These are phyloP conservation scores for Aradus depressus DNA, from an alignment of 2,888 invertebrate genomes.

Conservation along the genomic window DNA sequence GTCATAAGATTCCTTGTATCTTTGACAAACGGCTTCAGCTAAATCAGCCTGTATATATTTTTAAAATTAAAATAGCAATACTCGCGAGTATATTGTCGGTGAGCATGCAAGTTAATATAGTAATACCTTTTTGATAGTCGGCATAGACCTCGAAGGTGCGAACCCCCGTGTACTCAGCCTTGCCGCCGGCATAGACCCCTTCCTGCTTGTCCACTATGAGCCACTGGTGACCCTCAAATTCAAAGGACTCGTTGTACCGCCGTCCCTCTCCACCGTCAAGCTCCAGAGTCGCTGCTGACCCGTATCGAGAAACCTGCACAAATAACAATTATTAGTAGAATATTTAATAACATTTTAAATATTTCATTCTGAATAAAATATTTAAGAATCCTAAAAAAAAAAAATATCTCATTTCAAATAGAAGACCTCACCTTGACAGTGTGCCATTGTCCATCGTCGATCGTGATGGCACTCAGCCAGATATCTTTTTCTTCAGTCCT, in stretches of 20 bases:
- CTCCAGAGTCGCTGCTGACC: slow-evolving; percentile 83
- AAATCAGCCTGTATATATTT: too few species aligned
- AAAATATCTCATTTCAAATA: neutral
- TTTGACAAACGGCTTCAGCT: too few species aligned
- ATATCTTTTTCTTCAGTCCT: slow-evolving; percentile 83
- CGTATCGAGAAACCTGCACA: slow-evolving; percentile 63
- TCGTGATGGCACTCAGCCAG: slow-evolving; percentile 78
- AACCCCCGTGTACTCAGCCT: slow-evolving; percentile 89
- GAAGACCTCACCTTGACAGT: slow-evolving; percentile 51
- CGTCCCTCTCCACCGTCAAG: slow-evolving; percentile 92
- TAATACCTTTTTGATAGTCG: slow-evolving; percentile 85
- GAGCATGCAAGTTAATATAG: too few species aligned
- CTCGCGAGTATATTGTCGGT: too few species aligned
- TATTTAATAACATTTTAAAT: neutral
- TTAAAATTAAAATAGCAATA: too few species aligned
- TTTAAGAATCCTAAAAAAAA: neutral
- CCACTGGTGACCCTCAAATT: slow-evolving; percentile 84
- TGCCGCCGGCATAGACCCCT: slow-evolving; percentile 90
- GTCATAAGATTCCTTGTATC: too few species aligned
- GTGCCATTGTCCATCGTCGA: slow-evolving; percentile 96
- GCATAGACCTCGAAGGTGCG: slow-evolving; percentile 88
- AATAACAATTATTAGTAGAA: neutral
- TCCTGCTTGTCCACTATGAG: slow-evolving; percentile 85
- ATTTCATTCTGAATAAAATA: neutral
- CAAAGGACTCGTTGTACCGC: slow-evolving; percentile 84